Percentiles rank a stretch among this genome's conserved stretches.
Conservation (phyloP, 2,888 invertebrate genomes). For the Eupithecia inturbata region DNA sequence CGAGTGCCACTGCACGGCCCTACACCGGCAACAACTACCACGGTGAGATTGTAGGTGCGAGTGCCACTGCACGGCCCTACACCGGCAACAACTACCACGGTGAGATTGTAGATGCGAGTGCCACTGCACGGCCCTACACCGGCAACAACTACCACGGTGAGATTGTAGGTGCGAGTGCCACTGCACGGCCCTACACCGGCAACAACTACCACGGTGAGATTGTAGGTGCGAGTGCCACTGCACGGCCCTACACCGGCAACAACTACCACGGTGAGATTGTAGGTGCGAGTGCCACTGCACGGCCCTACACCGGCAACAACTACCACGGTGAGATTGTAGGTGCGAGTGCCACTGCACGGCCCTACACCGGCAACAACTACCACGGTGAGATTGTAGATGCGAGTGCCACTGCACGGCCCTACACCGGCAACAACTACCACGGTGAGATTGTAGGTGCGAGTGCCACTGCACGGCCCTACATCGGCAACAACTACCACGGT, state of each 20-base stretch:
- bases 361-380: constrained; percentile 87
- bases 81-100: constrained; percentile 89
- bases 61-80: constrained; percentile 83
- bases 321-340: constrained; percentile 81
- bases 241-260: constrained; percentile 86
- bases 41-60: constrained; percentile 62
- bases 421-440: constrained; percentile 88
- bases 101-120: constrained; percentile 21
- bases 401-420: constrained; percentile 81
- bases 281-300: constrained; percentile 49
- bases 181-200: constrained; percentile 85
- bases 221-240: constrained; percentile 49
- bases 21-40: constrained; percentile 89
- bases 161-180: constrained; percentile 49
- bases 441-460: constrained; percentile 63
- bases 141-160: constrained; percentile 88
- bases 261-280: constrained; percentile 85
- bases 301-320: constrained; percentile 87
- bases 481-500: constrained; percentile 90
- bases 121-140: constrained; percentile 82
- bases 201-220: constrained; percentile 85
- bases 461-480: constrained; percentile 85
- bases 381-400: constrained; percentile 73
- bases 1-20: constrained; percentile 73
- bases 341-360: constrained; percentile 73